phyloP scores from a whole-genome alignment of 2,888 invertebrate genomes.

The Prosapia bicincta region DNA sequence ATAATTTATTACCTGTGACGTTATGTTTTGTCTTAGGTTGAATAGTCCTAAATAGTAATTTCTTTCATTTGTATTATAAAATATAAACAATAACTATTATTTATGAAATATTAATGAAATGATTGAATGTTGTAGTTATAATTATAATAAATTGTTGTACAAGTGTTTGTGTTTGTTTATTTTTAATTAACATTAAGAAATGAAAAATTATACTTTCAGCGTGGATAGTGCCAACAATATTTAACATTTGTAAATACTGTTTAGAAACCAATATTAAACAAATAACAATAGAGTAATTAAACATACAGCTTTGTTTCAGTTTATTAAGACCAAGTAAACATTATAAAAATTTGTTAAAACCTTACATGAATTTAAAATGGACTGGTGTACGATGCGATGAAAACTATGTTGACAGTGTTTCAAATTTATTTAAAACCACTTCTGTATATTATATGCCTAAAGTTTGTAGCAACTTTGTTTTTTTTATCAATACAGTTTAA shows the following conservation, averaged over 20 bases:
- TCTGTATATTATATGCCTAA: too few species aligned
- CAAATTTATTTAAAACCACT: too few species aligned
- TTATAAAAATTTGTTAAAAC: too few species aligned
- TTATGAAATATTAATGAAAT: background rate
- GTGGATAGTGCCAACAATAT: background rate
- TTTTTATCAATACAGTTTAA: too few species aligned
- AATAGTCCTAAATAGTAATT: background rate
- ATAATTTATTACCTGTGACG: too few species aligned
- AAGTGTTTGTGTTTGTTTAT: background rate
- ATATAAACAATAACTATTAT: background rate
- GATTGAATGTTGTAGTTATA: background rate
- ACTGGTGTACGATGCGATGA: too few species aligned
- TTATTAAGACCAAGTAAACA: too few species aligned
- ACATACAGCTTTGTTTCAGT: too few species aligned
- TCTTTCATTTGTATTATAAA: background rate
- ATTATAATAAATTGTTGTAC: background rate
- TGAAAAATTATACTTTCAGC: background rate
- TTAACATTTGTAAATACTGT: background rate
- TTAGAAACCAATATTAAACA: background rate
- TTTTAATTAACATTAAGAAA: background rate
- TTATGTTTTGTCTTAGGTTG: too few species aligned
- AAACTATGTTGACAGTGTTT: too few species aligned
- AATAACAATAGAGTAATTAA: background rate
- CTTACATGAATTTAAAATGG: too few species aligned
- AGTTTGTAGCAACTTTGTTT: too few species aligned